Conservation (phyloP, 2,797 vertebrate species). For the Hippocampus kuda region DNA sequence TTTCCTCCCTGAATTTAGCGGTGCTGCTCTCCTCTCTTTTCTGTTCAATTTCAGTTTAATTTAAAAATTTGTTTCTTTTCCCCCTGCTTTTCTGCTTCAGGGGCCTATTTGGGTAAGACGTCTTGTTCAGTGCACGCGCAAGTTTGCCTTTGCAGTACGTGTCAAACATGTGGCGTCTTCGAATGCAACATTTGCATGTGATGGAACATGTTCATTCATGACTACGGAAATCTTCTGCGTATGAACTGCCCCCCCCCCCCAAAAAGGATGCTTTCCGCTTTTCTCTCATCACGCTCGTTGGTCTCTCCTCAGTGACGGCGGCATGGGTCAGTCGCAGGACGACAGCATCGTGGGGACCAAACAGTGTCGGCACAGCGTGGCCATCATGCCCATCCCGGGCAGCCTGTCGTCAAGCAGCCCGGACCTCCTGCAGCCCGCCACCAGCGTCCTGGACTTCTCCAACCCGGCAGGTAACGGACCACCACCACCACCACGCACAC, state of each 20-base stretch:
- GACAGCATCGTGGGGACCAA: conserved; percentile 95
- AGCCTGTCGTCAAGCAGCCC: conserved; percentile 92
- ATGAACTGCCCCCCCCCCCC: no score
- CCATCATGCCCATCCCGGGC: conserved; percentile 90
- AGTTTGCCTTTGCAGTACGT: no score
- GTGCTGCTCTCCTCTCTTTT: neutral
- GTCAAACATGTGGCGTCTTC: neutral
- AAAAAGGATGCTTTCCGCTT: neutral
- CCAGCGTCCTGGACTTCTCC: conserved; percentile 85
- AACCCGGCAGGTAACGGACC: conserved; percentile 64
- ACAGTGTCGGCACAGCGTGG: conserved; percentile 89
- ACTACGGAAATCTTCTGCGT: neutral
- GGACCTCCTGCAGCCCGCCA: conserved; percentile 85
- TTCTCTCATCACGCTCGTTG: neutral
- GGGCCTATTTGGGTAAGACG: conserved; percentile 82
- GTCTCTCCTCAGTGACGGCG: conserved; percentile 71
- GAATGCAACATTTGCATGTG: conserved; percentile 3
- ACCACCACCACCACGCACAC: neutral
- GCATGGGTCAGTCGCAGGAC: conserved; percentile 91
- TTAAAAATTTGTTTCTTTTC: conserved; percentile 17
- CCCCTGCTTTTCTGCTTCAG: conserved; percentile 63
- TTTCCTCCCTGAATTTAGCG: neutral
- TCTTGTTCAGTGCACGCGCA: conserved; percentile 27
- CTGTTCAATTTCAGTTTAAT: neutral
- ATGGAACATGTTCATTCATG: neutral